These are phyloP conservation scores for Nomada fabriciana DNA, from an alignment of 2,888 invertebrate genomes.

Conservation along the genomic window DNA sequence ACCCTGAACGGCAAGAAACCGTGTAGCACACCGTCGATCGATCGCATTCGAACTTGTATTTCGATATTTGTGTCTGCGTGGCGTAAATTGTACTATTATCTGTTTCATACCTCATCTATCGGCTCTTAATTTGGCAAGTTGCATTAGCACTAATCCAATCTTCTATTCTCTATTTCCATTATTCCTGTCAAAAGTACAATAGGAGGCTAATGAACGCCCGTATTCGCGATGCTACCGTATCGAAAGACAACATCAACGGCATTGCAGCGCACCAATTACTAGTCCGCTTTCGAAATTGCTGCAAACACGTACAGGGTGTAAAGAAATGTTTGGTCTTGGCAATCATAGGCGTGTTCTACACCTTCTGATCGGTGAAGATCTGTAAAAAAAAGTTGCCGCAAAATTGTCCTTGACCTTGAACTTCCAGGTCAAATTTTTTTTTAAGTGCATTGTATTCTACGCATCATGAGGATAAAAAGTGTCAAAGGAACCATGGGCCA, in stretches of 20 bases:
- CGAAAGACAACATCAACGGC: constrained; percentile 17
- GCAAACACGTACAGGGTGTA: constrained; percentile 32
- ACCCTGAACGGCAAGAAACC: not conserved
- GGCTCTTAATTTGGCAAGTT: constrained; percentile 39
- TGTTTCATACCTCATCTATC: constrained; percentile 18
- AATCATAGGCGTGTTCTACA: too few relatives aligned
- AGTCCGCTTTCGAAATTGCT: constrained; percentile 48
- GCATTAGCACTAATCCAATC: constrained; percentile 76
- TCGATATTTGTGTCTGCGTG: not conserved
- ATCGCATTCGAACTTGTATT: not conserved
- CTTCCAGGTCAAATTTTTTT: too few relatives aligned
- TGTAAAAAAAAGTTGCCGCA: too few relatives aligned
- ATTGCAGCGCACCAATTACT: constrained; percentile 52
- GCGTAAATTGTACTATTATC: not conserved
- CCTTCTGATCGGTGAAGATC: too few relatives aligned
- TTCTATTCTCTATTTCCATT: constrained; percentile 74
- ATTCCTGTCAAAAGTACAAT: constrained; percentile 71
- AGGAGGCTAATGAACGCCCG: constrained; percentile 74
- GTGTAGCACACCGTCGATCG: constrained; percentile 4
- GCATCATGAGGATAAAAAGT: too few relatives aligned
- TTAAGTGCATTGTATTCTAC: too few relatives aligned
- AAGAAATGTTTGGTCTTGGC: too few relatives aligned
- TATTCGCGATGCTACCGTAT: constrained; percentile 16
- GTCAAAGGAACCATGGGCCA: too few relatives aligned
- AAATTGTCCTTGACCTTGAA: too few relatives aligned